Evolutionary conservation across 1,140 invertebrate genomes (phyloP), one percentile per base, ranked within the genome.

Genomic region (Hylaeus anthracinus): DNA sequence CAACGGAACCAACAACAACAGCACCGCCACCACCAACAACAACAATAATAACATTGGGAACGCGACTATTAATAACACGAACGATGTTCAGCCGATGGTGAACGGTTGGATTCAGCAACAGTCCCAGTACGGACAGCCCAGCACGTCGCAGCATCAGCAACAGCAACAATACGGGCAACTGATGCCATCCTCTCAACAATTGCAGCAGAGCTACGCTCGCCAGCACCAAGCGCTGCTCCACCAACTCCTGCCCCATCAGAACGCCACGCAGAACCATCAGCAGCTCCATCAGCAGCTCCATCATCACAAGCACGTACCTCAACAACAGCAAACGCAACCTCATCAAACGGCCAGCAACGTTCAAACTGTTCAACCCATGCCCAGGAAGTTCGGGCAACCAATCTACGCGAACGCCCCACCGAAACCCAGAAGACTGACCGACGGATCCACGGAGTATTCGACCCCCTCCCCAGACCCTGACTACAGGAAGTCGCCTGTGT

Each of bases 351-450:
- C 71, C 10, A 48, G 72, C 12, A 88, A 83, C 61, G 86, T 90
- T 39, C 89, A 91, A 43, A 80, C 87, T 0, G 85, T 87, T 0
- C 90, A 90, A 63, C 86, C 89, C 0, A 88, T 87, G 79, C 85
- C 86, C 0, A 79, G 89, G 14, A 92, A 92, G 60, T 91, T 89
- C 63, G 92, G 91, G 41, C 96, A 97, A 85, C 97, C 97, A 0
- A 94, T 98, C 2, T 98, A 98, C 90, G 97, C 96, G 6, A 98
- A 98, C 94, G 97, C 97, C 3, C 97, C 97, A 6, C 97, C 97
- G 1, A 98, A 98, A 91, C 97, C 97, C 1, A 94, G 96, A 90
- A 94, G 97, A 56, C 84, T 95, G n/a, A 90, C 88, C 5, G 94
- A 93, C 79, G 93, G 94, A 26, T 95, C 95, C 3, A 95, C 95